Evolutionary conservation across 2,888 invertebrate genomes (phyloP), one percentile per base, ranked within the genome.

Genomic region (Zhuqinia jingwanae): DNA sequence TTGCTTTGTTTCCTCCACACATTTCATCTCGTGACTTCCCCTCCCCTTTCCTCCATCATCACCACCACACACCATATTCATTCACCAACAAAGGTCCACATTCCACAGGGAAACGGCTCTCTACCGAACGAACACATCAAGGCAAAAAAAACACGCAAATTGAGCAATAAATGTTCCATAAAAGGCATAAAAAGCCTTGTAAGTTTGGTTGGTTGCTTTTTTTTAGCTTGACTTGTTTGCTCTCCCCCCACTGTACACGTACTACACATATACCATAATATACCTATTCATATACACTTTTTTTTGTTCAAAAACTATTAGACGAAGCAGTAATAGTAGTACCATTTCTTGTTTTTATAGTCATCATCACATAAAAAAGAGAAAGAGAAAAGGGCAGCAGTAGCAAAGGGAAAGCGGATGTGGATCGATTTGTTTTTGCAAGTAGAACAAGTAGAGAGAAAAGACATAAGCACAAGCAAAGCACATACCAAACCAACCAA

Each of bases 401-500:
- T n/a, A n/a, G n/a, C n/a, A 5, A 10, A n/a, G 17, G 36, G n/a
- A 27, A 27, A 45, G 25, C 70, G 20, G 70, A 47, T 80, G 56
- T 70, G 81, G 82, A 82, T 82, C 82, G 82, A 82, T 82, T 82
- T 82, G 82, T 82, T 82, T 82, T 75, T 36, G 53, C 27, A 60
- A 10, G 36, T 1, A 42, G 42, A 42, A 56, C 53, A 68, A 70
- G 30, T 15, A 30, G 45, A 20, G n/a, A 17, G 10, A 56, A 78
- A 50, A 47, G 22, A n/a, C 56, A 15, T 13, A 15, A 2, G 30
- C 27, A 63, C n/a, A 63, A 11, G 15, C 17, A 20, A 20, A 56
- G 8, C 25, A 27, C 22, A 36, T 36, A 36, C 36, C 36, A 36
- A 36, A 36, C 36, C 36, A 36, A 3, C 36, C 3, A 36, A 36